Conservation (phyloP, 2,888 invertebrate genomes). For the Atherix ibis region DNA sequence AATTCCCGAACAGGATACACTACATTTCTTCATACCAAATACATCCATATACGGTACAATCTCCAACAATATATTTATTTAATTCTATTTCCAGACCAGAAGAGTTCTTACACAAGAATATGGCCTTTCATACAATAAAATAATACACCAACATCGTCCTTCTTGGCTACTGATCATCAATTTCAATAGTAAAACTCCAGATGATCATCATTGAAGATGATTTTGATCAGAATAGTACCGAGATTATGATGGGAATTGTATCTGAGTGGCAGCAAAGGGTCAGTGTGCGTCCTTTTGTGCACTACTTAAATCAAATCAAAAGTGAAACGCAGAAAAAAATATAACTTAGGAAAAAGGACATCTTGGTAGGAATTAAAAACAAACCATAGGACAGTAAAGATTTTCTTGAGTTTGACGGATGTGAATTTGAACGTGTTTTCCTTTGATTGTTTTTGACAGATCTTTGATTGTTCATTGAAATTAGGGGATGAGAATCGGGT, state of each 20-base stretch:
- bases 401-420: conserved; percentile 13
- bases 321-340: conserved; percentile 11
- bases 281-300: conserved; percentile 13
- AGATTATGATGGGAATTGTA: conserved; percentile 16
- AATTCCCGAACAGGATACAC: conserved; percentile 6
- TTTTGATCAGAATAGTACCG: too few species aligned
- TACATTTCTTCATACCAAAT: too few species aligned
- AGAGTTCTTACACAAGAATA: too few species aligned
- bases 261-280: conserved; percentile 15
- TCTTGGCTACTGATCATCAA: too few species aligned
- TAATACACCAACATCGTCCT: too few species aligned
- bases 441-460: conserved; percentile 18
- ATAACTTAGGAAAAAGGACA: conserved; percentile 5
- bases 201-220: too few species aligned
- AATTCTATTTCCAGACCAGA: too few species aligned
- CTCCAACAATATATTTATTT: too few species aligned
- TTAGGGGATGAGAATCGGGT: conserved; percentile 6
- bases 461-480: conserved; percentile 8
- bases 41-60: too few species aligned
- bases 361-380: conserved; percentile 11
- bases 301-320: too few species aligned
- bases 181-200: too few species aligned
- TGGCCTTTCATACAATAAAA: too few species aligned
- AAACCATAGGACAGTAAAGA: conserved; percentile 4
- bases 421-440: conserved; percentile 16